phyloP scores from a whole-genome alignment of 2,113 vertebrate genomes.

The Perccottus glenii region DNA sequence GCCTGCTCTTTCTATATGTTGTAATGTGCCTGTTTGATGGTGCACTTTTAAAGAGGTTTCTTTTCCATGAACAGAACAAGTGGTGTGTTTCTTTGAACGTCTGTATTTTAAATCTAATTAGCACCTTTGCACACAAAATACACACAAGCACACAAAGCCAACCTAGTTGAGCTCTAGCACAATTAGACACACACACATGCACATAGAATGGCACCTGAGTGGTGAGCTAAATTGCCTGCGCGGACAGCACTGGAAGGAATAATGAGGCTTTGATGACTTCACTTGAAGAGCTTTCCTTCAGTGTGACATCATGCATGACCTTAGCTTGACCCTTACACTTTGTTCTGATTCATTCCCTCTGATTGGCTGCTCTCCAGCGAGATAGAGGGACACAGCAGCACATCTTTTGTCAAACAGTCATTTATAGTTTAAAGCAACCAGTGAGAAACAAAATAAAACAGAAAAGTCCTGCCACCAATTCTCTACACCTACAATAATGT shows the following conservation, averaged over 20 bases:
- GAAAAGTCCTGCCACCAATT: neutral
- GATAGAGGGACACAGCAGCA: neutral
- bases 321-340: conserved; percentile 35
- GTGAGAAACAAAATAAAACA: conserved; percentile 1
- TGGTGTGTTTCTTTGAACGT: conserved; percentile 46
- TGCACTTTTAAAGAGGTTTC: conserved; percentile 34
- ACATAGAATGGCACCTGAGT: conserved; percentile 33
- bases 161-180: neutral
- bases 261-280: conserved; percentile 72
- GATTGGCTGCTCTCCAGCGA: conserved; percentile 26
- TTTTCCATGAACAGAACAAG: conserved; percentile 33
- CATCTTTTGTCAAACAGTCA: no score
- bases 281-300: conserved; percentile 34
- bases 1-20: conserved; percentile 1
- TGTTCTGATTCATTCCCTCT: conserved; percentile 25
- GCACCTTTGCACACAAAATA: conserved; percentile 21
- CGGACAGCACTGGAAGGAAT: conserved; percentile 56
- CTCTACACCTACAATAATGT: neutral
- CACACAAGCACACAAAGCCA: conserved; percentile 8
- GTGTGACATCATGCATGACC: conserved; percentile 54
- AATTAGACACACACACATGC: conserved; percentile 31
- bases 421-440: no score
- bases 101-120: conserved; percentile 62
- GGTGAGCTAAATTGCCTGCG: conserved; percentile 55
- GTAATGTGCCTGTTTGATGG: conserved; percentile 50